These are phyloP conservation scores for Rhea americana DNA, from an alignment of 2,113 vertebrate genomes.

Conservation along the genomic window DNA sequence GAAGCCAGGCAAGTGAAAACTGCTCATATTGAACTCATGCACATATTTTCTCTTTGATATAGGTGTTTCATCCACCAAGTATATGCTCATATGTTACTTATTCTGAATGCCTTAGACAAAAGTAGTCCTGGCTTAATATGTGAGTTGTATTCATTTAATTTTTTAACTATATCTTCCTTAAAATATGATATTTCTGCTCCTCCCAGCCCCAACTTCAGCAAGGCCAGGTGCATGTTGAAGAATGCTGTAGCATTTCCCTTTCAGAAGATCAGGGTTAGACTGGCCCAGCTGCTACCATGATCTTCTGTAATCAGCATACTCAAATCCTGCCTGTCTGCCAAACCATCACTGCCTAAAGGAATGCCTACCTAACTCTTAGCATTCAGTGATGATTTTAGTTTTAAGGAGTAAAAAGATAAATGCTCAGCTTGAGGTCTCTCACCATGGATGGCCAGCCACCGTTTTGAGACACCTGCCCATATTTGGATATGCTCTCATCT, in stretches of 20 bases:
- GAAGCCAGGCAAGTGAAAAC: not conserved
- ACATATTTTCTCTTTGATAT: not conserved
- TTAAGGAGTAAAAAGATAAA: not conserved
- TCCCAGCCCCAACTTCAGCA: not conserved
- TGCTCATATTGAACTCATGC: not conserved
- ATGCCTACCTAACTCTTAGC: rapidly evolving
- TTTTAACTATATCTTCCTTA: not conserved
- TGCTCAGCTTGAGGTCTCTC: not conserved
- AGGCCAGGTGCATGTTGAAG: not conserved
- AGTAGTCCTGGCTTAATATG: not conserved
- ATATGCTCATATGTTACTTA: not conserved
- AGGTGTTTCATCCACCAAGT: not conserved
- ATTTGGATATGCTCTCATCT: no score
- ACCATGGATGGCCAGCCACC: not conserved
- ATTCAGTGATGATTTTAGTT: not conserved
- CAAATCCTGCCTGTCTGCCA: not conserved
- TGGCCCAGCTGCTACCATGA: not conserved
- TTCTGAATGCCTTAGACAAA: not conserved
- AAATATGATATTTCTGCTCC: not conserved
- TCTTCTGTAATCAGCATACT: not conserved
- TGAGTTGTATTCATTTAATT: not conserved
- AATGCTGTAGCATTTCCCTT: not conserved
- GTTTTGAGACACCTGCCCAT: not conserved
- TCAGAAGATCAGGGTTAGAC: not conserved
- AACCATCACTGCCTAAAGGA: not conserved